A percentile compares a stretch with the other conserved stretches of the same genome.
Conservation (phyloP, 1,140 invertebrate species). For the Aphelenchoides besseyi region DNA sequence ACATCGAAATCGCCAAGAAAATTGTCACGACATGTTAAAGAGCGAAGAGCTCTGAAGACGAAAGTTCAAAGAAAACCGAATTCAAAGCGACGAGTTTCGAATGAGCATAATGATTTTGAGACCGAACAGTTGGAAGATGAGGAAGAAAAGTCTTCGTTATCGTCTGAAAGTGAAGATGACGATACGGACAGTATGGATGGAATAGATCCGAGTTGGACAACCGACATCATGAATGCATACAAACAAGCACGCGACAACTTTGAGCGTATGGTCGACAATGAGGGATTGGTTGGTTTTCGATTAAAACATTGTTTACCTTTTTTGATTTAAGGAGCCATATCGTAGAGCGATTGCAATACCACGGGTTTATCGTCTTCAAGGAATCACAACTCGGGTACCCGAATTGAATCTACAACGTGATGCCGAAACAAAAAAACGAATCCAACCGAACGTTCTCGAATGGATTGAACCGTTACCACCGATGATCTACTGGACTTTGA, state of each 20-base stretch:
- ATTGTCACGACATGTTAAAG: too few relatives aligned
- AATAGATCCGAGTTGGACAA: constrained; percentile 11
- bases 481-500: constrained; percentile 52
- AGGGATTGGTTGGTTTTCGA: constrained; percentile 28
- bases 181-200: constrained; percentile 20
- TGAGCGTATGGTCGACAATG: constrained; percentile 30
- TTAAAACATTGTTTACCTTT: too few relatives aligned
- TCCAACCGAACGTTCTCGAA: constrained; percentile 27
- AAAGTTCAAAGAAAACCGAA: too few relatives aligned
- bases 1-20: too few relatives aligned
- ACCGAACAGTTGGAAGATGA: too few relatives aligned
- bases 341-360: not conserved
- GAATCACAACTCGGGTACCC: not conserved
- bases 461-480: constrained; percentile 40
- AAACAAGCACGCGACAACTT: constrained; percentile 21
- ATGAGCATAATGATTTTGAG: too few relatives aligned
- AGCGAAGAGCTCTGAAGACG: too few relatives aligned
- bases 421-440: constrained; percentile 1
- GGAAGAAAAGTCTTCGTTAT: too few relatives aligned
- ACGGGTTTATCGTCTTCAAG: constrained; percentile 4
- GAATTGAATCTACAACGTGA: not conserved
- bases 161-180: constrained; percentile 1
- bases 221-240: constrained; percentile 26
- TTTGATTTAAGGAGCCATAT: too few relatives aligned
- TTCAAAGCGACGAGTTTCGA: too few relatives aligned